phyloP scores from a whole-genome alignment of 2,888 invertebrate genomes.

The Polyommatus iphigenia region DNA sequence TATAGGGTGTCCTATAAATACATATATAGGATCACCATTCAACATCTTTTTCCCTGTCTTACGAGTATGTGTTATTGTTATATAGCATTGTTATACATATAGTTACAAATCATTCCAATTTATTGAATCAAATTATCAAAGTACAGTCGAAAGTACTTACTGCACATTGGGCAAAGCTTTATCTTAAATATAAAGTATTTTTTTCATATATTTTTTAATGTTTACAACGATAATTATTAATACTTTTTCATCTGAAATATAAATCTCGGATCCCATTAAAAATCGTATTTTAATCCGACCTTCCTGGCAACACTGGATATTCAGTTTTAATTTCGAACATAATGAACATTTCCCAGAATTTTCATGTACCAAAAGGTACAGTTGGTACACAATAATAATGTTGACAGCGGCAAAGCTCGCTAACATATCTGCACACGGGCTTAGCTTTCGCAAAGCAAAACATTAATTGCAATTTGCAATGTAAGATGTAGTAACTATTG shows the following conservation, averaged over 20 bases:
- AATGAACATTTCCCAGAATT: background rate
- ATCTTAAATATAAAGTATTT: background rate
- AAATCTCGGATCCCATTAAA: background rate
- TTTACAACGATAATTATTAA: background rate
- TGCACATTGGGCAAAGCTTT: background rate
- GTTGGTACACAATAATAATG: background rate
- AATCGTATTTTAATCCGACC: background rate
- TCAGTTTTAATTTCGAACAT: background rate
- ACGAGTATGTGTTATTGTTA: too few relatives aligned
- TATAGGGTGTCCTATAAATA: too few relatives aligned
- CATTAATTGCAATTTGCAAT: slow-evolving; percentile 20
- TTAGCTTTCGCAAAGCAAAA: slow-evolving; percentile 16
- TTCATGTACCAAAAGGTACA: background rate
- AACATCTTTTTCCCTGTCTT: too few relatives aligned
- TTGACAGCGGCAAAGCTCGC: slow-evolving; percentile 5
- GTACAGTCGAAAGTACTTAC: too few relatives aligned
- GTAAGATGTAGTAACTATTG: background rate
- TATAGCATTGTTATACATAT: too few relatives aligned
- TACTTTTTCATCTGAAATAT: background rate
- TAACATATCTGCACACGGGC: slow-evolving; percentile 1
- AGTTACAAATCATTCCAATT: too few relatives aligned
- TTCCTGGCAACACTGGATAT: background rate
- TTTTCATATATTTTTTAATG: background rate
- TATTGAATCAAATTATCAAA: too few relatives aligned
- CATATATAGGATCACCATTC: too few relatives aligned